Base-by-base conservation (phyloP, 2,113 vertebrate species). In the Sturnus vulgaris region DNA sequence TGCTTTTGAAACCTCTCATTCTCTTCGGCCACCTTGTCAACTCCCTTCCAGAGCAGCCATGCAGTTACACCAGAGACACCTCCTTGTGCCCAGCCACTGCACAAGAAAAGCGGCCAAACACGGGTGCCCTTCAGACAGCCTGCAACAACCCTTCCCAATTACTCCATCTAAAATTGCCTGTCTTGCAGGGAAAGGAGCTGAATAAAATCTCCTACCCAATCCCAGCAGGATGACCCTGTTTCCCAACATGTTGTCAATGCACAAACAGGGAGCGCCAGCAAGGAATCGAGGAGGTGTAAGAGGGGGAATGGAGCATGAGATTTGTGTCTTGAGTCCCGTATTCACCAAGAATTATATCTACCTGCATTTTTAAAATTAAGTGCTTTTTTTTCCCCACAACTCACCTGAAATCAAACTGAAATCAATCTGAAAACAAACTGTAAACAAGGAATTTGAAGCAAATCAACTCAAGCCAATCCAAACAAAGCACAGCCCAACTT, bases 401-500 rank as follows among this genome's bases (percentile, higher is more conserved):
- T 92, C 18, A 2, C 37, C 82, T 92, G 55, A 95, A 95, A 91
- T 84, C 33, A 40, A 40, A 40, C 40, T 40, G 40, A 40, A 40
- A 40, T 40, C 40, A 40, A 40, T 40, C 86, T 78, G 81, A 88
- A 97, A 97, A 96, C 96, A 96, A 97, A 96, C 44, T 82, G 90
- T 96, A 97, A 98, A 98, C 93, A 97, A 90, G 91, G 77, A 91
- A 95, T 83, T 94, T 73, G 53, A 92, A 95, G 86, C 61, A 97
- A 97, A 95, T 56, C 81, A 97, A 97, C 89, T 75, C 65, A 68
- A 96, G 86, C 27, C 49, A 71, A 82, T 46, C 73, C 92, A 97
- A 97, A 96, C 64, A 96, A 98, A 97, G 91, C 75, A 90, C 92
- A 96, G 50, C 27, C 53, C 97, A 97, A 96, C 94, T 97, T 98